phyloP scores from a whole-genome alignment of 2,113 vertebrate species.

The Nibea albiflora region DNA sequence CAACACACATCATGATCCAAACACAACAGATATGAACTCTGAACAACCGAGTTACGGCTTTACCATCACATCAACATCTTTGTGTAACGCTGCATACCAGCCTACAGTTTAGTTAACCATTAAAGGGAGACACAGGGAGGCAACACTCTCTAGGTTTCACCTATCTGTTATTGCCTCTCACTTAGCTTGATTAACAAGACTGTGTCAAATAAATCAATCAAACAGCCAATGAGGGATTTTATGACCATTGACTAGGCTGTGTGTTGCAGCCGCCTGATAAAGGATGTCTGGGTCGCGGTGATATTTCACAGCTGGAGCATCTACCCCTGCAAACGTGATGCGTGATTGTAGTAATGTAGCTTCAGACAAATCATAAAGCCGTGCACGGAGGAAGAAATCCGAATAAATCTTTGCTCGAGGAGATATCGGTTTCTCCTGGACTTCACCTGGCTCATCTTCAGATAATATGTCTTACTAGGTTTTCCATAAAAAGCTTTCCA shows the following conservation, averaged over 20 bases:
- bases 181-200: constrained; percentile 74
- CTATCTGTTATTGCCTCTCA: constrained; percentile 63
- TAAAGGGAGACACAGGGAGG: constrained; percentile 40
- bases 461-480: constrained; percentile 2
- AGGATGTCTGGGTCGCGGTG: constrained; percentile 4
- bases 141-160: constrained; percentile 8
- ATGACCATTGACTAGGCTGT: constrained; percentile 63
- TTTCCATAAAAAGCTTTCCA: constrained; percentile 29
- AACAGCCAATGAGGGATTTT: constrained; percentile 67
- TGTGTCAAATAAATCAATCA: constrained; percentile 65
- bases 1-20: neutral
- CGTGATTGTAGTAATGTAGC: neutral
- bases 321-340: constrained; percentile 10
- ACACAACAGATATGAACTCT: constrained; percentile 64
- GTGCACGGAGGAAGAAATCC: constrained; percentile 10
- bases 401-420: constrained; percentile 39
- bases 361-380: constrained; percentile 23
- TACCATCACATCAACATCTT: constrained; percentile 41
- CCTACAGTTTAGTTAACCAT: constrained; percentile 64
- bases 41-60: constrained; percentile 45
- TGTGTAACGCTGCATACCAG: constrained; percentile 32
- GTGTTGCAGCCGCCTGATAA: constrained; percentile 38
- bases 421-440: constrained; percentile 50
- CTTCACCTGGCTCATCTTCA: constrained; percentile 44
- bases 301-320: constrained; percentile 19